Base-by-base conservation (phyloP, 2,888 invertebrate genomes). In the Sinelater perroti region DNA sequence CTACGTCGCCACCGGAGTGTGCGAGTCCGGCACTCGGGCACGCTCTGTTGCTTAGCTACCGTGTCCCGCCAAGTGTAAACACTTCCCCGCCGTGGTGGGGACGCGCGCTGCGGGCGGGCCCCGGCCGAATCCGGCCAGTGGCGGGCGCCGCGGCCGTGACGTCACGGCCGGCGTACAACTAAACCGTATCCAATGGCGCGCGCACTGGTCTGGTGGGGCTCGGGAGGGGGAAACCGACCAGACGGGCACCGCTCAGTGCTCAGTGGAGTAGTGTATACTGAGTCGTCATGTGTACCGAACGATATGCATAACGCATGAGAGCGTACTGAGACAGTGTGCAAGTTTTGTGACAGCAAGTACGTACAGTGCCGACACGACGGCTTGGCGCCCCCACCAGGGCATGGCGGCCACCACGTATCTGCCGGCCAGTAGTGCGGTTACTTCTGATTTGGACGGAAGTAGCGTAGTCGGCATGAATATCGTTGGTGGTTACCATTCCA, bases 331-430 rank as follows among this genome's bases (percentile, higher is more conserved):
- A 55, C 33, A 53, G 60, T 60, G 60, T 62, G 52, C 33, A 38
- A 62, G 56, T 62, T 61, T 61, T 62, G 62, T 62, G 62, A 62
- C 62, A 49, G 51, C 53, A 47, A 61, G 57, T 60, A 50, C 50
- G 62, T 65, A 72, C 70, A 72, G 73, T 74, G 74, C 70, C 72
- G 73, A 75, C 72, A 75, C 74, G 71, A 69, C 68, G 70, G 73
- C 81, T 81, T 81, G 82, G 83, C 83, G 85, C 83, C 85, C 78
- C 72, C 72, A 74, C 64, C 75, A 76, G 88, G 89, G 85, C 89
- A 94, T 94, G 93, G 93, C 95, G 87, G 93, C 94, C 85, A 92
- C 94, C 83, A 91, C 93, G 83, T 95, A 95, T 84, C 90, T 95
- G 87, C 85, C 86, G 78, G 89, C 91, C 79, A 85, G 85, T 81